Evolutionary conservation across 2,888 invertebrate species (phyloP), one percentile per base, ranked within the genome.

Genomic region (Pimpla rufipes): DNA sequence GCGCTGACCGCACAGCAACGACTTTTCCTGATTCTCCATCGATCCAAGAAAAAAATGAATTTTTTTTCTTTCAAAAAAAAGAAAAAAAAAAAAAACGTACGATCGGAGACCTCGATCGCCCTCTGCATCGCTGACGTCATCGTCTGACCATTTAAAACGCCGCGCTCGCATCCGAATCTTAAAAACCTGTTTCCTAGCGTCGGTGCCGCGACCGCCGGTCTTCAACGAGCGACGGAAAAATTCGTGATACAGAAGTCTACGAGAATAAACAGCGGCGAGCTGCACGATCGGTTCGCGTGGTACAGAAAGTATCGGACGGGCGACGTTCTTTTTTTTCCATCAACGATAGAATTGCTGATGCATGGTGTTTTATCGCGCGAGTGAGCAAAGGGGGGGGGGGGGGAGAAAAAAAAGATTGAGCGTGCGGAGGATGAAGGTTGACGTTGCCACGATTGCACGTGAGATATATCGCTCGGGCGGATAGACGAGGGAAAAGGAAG

Each of bases 171-270:
- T 89, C 89, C 88, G 87, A 91, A 91, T 90, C 87, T 86, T 87
- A 88, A 55, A 89, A 91, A 91, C 91, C 91, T 89, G 91, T 92
- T 92, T 91, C 88, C 89, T 88, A 87, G 80, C 79, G 73, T 37
- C 29, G 29, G 50, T 57, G 78, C 66, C 50, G 13, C 64, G 66
- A 77, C 80, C 62, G 59, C 59, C 67, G 67, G 7, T 37, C 29
- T 5, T 59, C 71, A 40, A n/a, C 40, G 52, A 42, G 23, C 2
- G 11, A n/a, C 62, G 47, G 23, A 45, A n/a, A 42, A 64, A 55
- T 66, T 64, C 29, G 50, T 62, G n/a, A 29, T 40, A 13, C 40
- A 40, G 5, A 35, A 1, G 23, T 7, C n/a, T 47, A 67, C 21
- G 23, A 16, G 50, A 40, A 13, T 21, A 16, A 16, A 29, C 13